Evolutionary conservation across 1,140 invertebrate species (phyloP).

Genomic region (Triops cancriformis): DNA sequence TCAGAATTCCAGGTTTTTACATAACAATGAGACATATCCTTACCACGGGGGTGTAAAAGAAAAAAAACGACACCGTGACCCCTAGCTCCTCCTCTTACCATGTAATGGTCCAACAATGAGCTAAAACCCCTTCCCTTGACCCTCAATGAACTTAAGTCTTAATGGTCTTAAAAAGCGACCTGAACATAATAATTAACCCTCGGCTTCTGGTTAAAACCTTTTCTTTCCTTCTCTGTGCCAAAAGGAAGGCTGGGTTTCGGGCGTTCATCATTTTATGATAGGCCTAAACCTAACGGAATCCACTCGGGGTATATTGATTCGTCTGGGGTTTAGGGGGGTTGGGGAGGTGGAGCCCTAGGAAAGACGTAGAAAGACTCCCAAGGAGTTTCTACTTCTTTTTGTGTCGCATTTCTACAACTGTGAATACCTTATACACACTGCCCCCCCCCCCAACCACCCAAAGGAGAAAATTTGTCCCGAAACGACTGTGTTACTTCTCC

Average conservation of each 20-base stretch:
- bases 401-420: neutral
- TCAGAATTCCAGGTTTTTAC: neutral
- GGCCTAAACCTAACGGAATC: neutral
- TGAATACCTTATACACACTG: neutral
- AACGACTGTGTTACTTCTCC: neutral
- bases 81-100: neutral
- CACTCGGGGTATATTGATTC: neutral
- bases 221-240: neutral
- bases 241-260: neutral
- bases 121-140: neutral
- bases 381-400: neutral
- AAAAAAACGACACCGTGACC: neutral
- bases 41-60: neutral
- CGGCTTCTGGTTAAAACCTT: neutral
- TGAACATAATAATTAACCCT: neutral
- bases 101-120: neutral
- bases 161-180: neutral
- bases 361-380: neutral
- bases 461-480: neutral
- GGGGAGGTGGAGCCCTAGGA: neutral
- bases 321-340: neutral
- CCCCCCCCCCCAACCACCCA: neutral
- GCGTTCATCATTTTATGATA: slow-evolving; percentile 10
- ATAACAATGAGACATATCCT: neutral
- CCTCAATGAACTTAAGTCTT: neutral